A percentile compares a stretch with the other conserved stretches of the same genome.
phyloP scores from a whole-genome alignment of 2,797 vertebrate species.

The Kryptopterus vitreolus region DNA sequence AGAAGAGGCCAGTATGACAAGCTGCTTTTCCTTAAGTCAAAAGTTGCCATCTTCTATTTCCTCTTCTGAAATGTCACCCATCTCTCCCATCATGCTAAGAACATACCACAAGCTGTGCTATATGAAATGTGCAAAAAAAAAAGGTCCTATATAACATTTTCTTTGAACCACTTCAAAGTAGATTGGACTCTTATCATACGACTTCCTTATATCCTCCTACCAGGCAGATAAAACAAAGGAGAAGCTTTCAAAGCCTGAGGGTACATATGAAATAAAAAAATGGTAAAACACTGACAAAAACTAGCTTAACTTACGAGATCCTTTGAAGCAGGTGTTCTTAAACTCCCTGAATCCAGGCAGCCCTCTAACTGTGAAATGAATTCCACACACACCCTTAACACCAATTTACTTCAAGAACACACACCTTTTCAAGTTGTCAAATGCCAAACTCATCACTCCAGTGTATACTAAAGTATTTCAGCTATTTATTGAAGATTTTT shows the following conservation, averaged over 20 bases:
- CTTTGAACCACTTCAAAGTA: not conserved
- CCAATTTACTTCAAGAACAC: not conserved
- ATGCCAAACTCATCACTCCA: not conserved
- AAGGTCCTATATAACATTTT: not conserved
- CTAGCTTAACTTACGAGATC: not conserved
- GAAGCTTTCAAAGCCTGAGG: too few relatives aligned
- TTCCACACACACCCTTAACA: not conserved
- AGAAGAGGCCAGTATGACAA: slow-evolving; percentile 44
- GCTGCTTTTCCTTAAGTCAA: slow-evolving; percentile 16
- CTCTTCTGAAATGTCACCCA: slow-evolving; percentile 18
- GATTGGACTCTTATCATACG: not conserved
- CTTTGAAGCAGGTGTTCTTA: not conserved
- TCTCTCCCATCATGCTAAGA: not conserved
- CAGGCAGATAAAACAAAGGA: not conserved
- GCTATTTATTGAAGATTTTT: not conserved
- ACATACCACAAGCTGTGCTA: not conserved
- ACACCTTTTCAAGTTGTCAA: not conserved
- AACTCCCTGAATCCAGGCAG: not conserved
- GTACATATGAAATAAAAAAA: not conserved
- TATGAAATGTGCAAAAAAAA: not conserved
- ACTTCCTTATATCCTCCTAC: not conserved
- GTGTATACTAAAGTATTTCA: not conserved
- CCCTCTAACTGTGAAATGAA: not conserved
- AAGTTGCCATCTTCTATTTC: slow-evolving; percentile 11
- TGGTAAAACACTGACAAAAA: not conserved